A percentile compares a stretch with the other conserved stretches of the same genome.
phyloP scores from a whole-genome alignment of 2,797 vertebrate species.

The Philypnodon macrostomus region DNA sequence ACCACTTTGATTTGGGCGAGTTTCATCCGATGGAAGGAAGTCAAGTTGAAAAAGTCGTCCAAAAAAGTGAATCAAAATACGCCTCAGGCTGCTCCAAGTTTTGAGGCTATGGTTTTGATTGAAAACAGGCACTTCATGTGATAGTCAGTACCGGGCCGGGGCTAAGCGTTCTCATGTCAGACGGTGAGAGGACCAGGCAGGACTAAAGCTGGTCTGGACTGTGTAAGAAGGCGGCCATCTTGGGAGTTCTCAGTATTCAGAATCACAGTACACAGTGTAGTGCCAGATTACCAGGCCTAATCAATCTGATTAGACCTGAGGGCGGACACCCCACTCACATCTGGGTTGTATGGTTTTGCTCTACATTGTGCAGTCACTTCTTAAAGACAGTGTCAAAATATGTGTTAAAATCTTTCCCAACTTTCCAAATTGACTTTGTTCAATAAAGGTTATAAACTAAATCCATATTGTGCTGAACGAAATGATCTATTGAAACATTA shows the following conservation, averaged over 20 bases:
- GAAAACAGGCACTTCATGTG: conserved; percentile 69
- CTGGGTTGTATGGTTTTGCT: conserved; percentile 61
- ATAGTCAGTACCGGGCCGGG: conserved; percentile 46
- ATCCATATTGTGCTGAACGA: too few species aligned
- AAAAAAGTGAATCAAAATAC: conserved; percentile 58
- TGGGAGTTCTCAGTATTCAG: conserved; percentile 69
- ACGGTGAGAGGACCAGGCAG: conserved; percentile 36
- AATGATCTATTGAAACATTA: too few species aligned
- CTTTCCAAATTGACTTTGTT: too few species aligned
- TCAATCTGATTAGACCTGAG: conserved; percentile 76
- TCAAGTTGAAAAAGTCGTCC: conserved; percentile 68
- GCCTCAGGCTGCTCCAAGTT: conserved; percentile 35
- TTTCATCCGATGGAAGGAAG: conserved; percentile 81
- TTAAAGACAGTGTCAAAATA: conserved; percentile 25
- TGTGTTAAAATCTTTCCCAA: background rate
- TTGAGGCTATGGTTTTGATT: conserved; percentile 65
- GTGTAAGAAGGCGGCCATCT: conserved; percentile 67
- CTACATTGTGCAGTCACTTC: conserved; percentile 60
- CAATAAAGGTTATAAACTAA: too few species aligned
- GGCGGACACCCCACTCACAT: conserved; percentile 73
- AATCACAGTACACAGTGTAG: conserved; percentile 48
- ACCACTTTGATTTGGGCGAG: conserved; percentile 68
- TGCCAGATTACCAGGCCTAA: conserved; percentile 75
- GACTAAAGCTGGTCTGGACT: conserved; percentile 67
- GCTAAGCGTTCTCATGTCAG: conserved; percentile 60